Evolutionary conservation across 2,888 invertebrate species (phyloP).

Genomic region (Lampropteryx suffumata): DNA sequence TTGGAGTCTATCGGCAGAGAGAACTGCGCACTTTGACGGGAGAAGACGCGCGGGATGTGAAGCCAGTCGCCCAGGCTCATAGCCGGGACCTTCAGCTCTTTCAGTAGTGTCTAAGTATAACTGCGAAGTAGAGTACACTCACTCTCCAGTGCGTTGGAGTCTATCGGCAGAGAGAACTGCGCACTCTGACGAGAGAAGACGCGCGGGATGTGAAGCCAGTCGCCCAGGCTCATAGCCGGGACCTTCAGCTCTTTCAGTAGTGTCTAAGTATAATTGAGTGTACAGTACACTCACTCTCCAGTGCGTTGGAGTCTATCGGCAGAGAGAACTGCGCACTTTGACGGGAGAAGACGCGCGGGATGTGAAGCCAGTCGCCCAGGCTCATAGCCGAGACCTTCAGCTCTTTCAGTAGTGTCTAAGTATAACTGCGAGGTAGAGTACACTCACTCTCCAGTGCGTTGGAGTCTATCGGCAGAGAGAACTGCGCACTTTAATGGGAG

Average conservation of each 20-base stretch:
- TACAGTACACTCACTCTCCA: constrained; percentile 50
- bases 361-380: constrained; percentile 84
- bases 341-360: constrained; percentile 89
- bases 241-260: too few relatives aligned
- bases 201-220: constrained; percentile 87
- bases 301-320: constrained; percentile 83
- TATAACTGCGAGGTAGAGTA: too few relatives aligned
- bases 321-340: constrained; percentile 89
- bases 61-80: constrained; percentile 83
- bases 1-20: constrained; percentile 86
- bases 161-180: constrained; percentile 89
- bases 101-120: too few relatives aligned
- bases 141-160: constrained; percentile 67
- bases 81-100: too few relatives aligned
- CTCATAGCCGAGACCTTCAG: constrained; percentile 65
- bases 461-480: constrained; percentile 88
- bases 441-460: constrained; percentile 56
- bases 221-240: constrained; percentile 77
- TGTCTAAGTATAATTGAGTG: too few relatives aligned
- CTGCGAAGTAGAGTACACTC: constrained; percentile 23
- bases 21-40: constrained; percentile 88
- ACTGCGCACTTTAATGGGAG: constrained; percentile 88
- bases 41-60: constrained; percentile 88
- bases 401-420: too few relatives aligned
- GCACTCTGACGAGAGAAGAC: constrained; percentile 89